Evolutionary conservation across 2,113 vertebrate genomes (phyloP).

Genomic region (Leucosticte australis): DNA sequence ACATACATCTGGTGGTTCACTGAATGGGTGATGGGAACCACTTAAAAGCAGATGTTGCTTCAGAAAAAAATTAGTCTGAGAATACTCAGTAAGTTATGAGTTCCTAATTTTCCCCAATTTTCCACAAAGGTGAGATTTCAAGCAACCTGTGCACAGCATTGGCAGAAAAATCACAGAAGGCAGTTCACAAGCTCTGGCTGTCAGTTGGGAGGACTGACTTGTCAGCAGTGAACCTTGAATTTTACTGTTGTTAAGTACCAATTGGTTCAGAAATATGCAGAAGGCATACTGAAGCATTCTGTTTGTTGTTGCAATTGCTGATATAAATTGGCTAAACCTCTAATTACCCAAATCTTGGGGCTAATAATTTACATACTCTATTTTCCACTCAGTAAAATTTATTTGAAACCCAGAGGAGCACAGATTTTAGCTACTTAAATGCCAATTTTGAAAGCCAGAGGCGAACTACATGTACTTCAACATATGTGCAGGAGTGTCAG

Average conservation of each 20-base stretch:
- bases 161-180: neutral
- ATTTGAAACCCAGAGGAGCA: slow-evolving; percentile 2
- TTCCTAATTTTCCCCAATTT: neutral
- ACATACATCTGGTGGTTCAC: neutral
- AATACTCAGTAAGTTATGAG: neutral
- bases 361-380: neutral
- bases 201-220: neutral
- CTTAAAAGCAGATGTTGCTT: neutral
- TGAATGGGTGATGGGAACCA: neutral
- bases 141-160: neutral
- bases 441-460: slow-evolving; percentile 41
- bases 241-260: neutral
- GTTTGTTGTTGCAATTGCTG: slow-evolving; percentile 15
- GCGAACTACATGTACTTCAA: neutral
- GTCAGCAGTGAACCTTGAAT: neutral
- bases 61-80: neutral
- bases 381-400: slow-evolving; percentile 21
- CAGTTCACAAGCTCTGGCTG: neutral
- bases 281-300: neutral
- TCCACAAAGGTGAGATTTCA: neutral
- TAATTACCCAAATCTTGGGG: slow-evolving; percentile 1
- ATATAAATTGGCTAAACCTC: neutral
- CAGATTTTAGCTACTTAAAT: neutral
- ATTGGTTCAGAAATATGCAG: neutral
- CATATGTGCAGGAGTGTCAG: slow-evolving; percentile 1